phyloP scores from a whole-genome alignment of 2,888 invertebrate species.

The Nebria brevicollis region DNA sequence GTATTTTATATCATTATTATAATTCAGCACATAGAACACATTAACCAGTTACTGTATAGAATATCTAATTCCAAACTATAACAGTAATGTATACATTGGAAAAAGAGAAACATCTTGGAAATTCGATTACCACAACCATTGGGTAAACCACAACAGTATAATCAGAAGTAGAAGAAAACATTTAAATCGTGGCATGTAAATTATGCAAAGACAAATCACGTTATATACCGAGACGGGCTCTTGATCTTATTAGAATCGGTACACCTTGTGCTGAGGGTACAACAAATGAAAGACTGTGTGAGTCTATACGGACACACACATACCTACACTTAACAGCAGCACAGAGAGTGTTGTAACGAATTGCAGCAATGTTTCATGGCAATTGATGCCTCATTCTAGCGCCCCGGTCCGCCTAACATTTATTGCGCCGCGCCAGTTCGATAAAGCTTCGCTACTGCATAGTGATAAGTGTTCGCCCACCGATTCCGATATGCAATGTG shows the following conservation, averaged over 20 bases:
- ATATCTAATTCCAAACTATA: neutral
- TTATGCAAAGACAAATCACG: constrained; percentile 46
- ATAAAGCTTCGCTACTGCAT: constrained; percentile 55
- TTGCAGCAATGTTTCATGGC: constrained; percentile 58
- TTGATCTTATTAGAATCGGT: constrained; percentile 40
- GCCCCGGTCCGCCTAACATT: constrained; percentile 52
- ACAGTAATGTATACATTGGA: neutral
- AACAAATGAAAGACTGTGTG: constrained; percentile 4
- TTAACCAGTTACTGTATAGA: too few relatives aligned
- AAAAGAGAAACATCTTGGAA: neutral
- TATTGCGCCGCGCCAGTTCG: constrained; percentile 53
- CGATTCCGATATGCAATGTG: constrained; percentile 22
- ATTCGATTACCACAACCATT: neutral
- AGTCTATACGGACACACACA: neutral
- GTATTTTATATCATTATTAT: too few relatives aligned
- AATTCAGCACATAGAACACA: too few relatives aligned
- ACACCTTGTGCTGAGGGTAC: constrained; percentile 5
- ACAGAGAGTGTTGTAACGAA: constrained; percentile 49
- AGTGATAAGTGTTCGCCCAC: constrained; percentile 56
- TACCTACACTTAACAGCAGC: neutral
- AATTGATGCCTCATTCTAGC: constrained; percentile 56
- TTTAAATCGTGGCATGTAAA: constrained; percentile 35
- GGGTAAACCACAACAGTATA: neutral
- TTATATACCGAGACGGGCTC: constrained; percentile 23
- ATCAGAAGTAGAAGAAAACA: constrained; percentile 28